These are phyloP conservation scores for Melitaea athalia DNA, from an alignment of 2,888 invertebrate species.

Conservation along the genomic window DNA sequence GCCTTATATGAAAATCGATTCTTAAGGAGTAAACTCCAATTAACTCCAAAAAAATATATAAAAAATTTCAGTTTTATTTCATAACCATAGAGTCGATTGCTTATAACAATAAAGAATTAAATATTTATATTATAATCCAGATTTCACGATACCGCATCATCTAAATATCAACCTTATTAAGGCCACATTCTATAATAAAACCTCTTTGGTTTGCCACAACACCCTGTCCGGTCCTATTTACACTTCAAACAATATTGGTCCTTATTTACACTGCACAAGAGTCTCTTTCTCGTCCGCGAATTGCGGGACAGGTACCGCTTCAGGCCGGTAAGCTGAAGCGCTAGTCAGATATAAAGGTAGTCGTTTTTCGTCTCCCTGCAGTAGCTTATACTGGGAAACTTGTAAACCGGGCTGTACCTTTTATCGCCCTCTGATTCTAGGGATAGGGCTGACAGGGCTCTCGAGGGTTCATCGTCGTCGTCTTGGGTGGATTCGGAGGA, in stretches of 20 bases:
- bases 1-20: too few relatives aligned
- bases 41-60: too few relatives aligned
- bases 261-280: slow-evolving; percentile 67
- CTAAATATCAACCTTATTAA: slow-evolving; percentile 7
- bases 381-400: slow-evolving; percentile 76
- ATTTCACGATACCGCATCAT: slow-evolving; percentile 12
- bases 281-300: slow-evolving; percentile 56
- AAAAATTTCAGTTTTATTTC: background rate
- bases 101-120: slow-evolving; percentile 9
- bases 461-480: slow-evolving; percentile 68
- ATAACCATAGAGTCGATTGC: background rate
- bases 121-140: background rate
- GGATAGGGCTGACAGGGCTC: slow-evolving; percentile 73
- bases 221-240: slow-evolving; percentile 40
- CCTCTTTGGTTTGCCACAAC: slow-evolving; percentile 74
- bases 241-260: slow-evolving; percentile 51
- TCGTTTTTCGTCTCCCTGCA: slow-evolving; percentile 75
- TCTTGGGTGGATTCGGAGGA: slow-evolving; percentile 57
- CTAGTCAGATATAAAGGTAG: slow-evolving; percentile 76
- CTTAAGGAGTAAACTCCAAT: too few relatives aligned
- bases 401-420: slow-evolving; percentile 77
- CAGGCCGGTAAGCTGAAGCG: slow-evolving; percentile 49
- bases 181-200: slow-evolving; percentile 31
- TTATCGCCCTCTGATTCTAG: slow-evolving; percentile 69
- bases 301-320: slow-evolving; percentile 48